phyloP scores from a whole-genome alignment of 2,113 vertebrate genomes.

The Hystrix cristata region DNA sequence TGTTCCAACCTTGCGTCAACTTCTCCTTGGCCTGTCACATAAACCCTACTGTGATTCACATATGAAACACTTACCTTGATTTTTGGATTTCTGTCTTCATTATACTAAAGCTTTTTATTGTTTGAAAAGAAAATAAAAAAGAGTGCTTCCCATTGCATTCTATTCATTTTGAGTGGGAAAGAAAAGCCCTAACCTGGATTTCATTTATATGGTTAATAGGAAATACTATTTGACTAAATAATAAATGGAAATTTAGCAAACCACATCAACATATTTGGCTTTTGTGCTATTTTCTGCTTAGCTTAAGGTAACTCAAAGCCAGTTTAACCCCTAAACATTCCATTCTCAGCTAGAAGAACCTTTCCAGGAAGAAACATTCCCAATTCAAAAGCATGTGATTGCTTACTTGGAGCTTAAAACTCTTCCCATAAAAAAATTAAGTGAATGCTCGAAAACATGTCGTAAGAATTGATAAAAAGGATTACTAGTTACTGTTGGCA shows the following conservation, averaged over 20 bases:
- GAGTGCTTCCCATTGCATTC: not conserved
- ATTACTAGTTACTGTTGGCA: not conserved
- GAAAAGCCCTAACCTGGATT: not conserved
- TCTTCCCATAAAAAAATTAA: slow-evolving; percentile 13
- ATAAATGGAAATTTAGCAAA: not conserved
- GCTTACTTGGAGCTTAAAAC: slow-evolving; percentile 12
- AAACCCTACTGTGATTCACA: not conserved
- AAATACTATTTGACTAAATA: not conserved
- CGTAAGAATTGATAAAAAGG: not conserved
- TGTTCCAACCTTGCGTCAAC: fast-evolving
- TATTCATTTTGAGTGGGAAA: not conserved
- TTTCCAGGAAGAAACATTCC: not conserved
- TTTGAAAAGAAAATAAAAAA: not conserved
- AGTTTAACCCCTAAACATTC: not conserved
- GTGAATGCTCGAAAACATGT: not conserved
- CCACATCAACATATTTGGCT: fast-evolving
- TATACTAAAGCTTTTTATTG: not conserved
- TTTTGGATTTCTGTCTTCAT: not conserved
- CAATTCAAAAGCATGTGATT: not conserved
- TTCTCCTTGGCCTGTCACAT: fast-evolving
- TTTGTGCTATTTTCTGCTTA: not conserved
- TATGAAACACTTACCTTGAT: not conserved
- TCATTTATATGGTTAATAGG: not conserved
- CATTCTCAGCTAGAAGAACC: not conserved
- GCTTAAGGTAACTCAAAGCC: too few relatives aligned